Conservation (phyloP, 2,113 vertebrate genomes). For the Calyptomena viridis region DNA sequence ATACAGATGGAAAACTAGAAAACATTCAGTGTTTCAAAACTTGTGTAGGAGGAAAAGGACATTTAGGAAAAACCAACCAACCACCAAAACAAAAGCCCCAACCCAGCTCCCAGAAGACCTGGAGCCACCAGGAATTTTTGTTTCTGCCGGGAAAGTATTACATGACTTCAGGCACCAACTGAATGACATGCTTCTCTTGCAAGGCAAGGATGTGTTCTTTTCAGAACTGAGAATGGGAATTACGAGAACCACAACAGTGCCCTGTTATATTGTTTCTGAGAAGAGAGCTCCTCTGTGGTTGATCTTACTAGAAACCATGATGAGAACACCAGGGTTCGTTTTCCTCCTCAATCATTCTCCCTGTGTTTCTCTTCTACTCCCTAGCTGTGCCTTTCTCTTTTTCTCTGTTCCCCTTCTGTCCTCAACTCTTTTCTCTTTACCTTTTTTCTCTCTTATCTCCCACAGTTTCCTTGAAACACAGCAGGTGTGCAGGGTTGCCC, state of each 20-base stretch:
- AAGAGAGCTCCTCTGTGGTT: constrained; percentile 22
- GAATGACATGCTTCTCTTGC: not conserved
- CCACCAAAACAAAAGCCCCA: constrained; percentile 20
- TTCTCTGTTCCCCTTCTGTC: not conserved
- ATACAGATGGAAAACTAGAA: constrained; percentile 7
- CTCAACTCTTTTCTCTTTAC: not conserved
- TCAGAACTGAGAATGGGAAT: not conserved
- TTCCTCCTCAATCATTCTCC: not conserved
- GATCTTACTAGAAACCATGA: not conserved
- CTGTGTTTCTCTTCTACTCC: not conserved
- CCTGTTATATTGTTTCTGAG: constrained; percentile 24
- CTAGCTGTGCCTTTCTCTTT: not conserved
- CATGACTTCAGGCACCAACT: constrained; percentile 23
- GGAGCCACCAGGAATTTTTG: constrained; percentile 30
- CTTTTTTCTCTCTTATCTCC: not conserved
- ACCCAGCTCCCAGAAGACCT: not conserved
- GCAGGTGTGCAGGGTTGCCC: not conserved
- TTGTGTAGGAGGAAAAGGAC: constrained; percentile 33
- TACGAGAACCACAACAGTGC: not conserved
- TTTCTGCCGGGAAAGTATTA: constrained; percentile 33
- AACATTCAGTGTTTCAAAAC: constrained; percentile 33
- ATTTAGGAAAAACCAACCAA: not conserved
- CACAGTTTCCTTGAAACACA: not conserved
- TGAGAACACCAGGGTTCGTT: not conserved
- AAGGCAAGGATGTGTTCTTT: not conserved